These are phyloP conservation scores for Phenganax marumi DNA, from an alignment of 92 coral and sea anemone genomes.

Conservation along the genomic window DNA sequence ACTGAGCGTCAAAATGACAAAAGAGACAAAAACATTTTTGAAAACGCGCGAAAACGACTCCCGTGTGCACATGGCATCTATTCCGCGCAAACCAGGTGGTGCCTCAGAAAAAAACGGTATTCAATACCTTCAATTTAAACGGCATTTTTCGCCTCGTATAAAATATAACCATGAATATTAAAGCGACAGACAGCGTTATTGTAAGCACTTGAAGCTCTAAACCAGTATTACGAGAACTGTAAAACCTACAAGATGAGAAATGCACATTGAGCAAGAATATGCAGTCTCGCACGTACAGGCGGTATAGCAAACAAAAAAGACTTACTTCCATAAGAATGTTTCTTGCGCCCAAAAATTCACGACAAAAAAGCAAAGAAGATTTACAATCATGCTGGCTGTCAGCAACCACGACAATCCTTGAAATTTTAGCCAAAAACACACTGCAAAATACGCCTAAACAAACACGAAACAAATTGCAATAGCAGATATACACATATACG, in stretches of 20 bases:
- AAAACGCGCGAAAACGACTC: too few relatives aligned
- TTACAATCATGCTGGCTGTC: conserved; percentile 68
- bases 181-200: conserved; percentile 62
- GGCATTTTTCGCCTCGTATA: conserved; percentile 91
- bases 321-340: conserved; percentile 83
- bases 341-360: conserved; percentile 86
- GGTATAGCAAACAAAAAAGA: neutral
- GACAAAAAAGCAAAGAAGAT: conserved; percentile 68
- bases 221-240: conserved; percentile 69
- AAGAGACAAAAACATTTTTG: too few relatives aligned
- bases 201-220: conserved; percentile 78
- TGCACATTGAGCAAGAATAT: neutral
- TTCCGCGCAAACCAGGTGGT: neutral
- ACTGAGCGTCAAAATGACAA: too few relatives aligned
- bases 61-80: neutral
- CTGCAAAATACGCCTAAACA: conserved; percentile 71
- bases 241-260: conserved; percentile 56
- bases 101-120: too few relatives aligned
- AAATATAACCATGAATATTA: conserved; percentile 74
- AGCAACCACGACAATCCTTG: conserved; percentile 80
- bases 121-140: conserved; percentile 82
- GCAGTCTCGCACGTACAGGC: neutral
- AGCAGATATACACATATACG: neutral
- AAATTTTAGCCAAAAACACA: conserved; percentile 88
- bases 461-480: neutral